A percentile compares a stretch with the other conserved stretches of the same genome.
These are phyloP conservation scores for Cryptoprocta ferox DNA, from an alignment of 2,797 vertebrate species.

Conservation along the genomic window DNA sequence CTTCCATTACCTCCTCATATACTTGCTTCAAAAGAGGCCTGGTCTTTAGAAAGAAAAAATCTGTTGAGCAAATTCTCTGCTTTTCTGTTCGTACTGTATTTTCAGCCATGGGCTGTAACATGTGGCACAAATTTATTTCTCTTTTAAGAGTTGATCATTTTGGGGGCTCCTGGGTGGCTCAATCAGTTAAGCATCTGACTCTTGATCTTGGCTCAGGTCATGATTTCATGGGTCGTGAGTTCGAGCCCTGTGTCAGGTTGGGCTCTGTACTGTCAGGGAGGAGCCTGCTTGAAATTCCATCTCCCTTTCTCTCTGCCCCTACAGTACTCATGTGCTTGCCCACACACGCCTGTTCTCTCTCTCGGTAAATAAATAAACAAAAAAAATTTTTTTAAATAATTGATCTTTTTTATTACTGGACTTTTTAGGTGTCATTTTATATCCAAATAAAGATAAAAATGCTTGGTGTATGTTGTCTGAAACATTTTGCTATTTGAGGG, in stretches of 20 bases:
- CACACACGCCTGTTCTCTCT: too few relatives aligned
- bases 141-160: conserved; percentile 20
- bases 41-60: background rate
- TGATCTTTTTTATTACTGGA: background rate
- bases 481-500: background rate
- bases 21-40: background rate
- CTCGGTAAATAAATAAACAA: too few relatives aligned
- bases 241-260: too few relatives aligned
- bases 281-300: too few relatives aligned
- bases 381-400: too few relatives aligned
- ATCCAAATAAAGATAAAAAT: background rate
- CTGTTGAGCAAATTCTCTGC: background rate
- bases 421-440: background rate
- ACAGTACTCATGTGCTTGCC: too few relatives aligned
- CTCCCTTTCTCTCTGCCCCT: too few relatives aligned
- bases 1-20: background rate
- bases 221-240: too few relatives aligned
- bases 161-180: background rate
- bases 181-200: too few relatives aligned
- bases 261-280: too few relatives aligned
- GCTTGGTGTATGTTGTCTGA: background rate
- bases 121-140: background rate
- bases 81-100: background rate
- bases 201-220: too few relatives aligned
- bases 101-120: background rate